Evolutionary conservation across 2,888 invertebrate genomes (phyloP), one percentile per base, ranked within the genome.

Genomic region (Azorinus chamasolen): DNA sequence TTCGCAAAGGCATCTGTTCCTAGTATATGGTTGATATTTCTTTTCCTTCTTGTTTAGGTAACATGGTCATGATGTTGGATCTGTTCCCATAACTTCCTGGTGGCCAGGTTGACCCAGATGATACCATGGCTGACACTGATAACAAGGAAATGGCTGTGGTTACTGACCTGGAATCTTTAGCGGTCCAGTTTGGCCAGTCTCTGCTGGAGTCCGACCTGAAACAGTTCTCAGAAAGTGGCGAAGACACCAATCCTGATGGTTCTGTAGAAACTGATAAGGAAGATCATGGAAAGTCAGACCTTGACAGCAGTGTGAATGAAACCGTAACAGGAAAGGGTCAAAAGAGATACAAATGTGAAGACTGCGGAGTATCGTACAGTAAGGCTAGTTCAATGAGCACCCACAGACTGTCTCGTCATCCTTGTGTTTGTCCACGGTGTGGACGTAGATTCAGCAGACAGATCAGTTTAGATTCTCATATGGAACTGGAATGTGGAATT

Each of bases 131-230:
- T 2, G 48, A n/a, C 1, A 24, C 46, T n/a, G 5, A 8, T 16
- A 59, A 62, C 24, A 57, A 61, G 18, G 58, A 58, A 24, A 24
- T 65, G 2, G 55, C 64, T 16, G 46, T 79, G 3, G 74, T 61
- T 1, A 39, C 24, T 51, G 79, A 80, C 46, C 55, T 80, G n/a
- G 79, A 80, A 20, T 59, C 64, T 1, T 57, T 80, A 32, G 79
- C 79, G 53, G 75, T 80, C 18, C 79, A 80, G 58, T 80, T 80
- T 76, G 79, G 79, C 0, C 72, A 72, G 59, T 76, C 79, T 2
- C 54, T 80, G 41, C 51, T 80, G 37, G 79, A 80, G 32, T 80
- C 79, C 6, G 79, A 80, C 37, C 57, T 78, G 14, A 32, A 32
- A 32, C 32, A 32, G 32, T 32, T 32, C 10, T 32, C 32, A 32